Base-by-base conservation (phyloP, 1,140 invertebrate species). In the Trichomalopsis sarcophagae region DNA sequence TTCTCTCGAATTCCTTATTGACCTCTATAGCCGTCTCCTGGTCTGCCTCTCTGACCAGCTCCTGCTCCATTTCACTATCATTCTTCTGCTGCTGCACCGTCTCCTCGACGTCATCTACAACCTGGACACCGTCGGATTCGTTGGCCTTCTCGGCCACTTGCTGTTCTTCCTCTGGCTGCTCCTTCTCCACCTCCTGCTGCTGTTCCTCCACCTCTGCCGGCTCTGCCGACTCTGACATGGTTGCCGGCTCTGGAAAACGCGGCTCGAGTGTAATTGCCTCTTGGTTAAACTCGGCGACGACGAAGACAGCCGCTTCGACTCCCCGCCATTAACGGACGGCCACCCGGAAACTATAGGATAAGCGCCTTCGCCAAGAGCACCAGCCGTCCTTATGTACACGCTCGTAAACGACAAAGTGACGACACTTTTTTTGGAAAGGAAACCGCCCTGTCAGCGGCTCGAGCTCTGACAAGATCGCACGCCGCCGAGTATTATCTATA, bases 11-110 rank as follows among this genome's bases (percentile, higher is more conserved):
- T 62, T 62, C 55, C 55, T 62, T n/a, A 6, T 7, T 62, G 17
- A 7, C 5, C 6, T 62, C 55, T 17, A 5, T 62, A 17, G 21
- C 21, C 11, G 17, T 44, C 0, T 44, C 40, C 17, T 6, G 21
- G 21, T 62, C 14, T n/a, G 17, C 4, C 17, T 62, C 21, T n/a
- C 76, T 71, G 4, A 50, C 47, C 17, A 21, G 23, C 47, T 76
- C 68, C 2, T 78, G 27, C 17, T 90, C 87, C 76, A 86, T 87
- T 69, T 87, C 84, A n/a, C 73, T 44, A 47, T 86, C 83, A 80
- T 82, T 33, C 47, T 87, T 9, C 1, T 14, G 11, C 21, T 44
- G 11, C 11, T 27, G 10, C 13, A 9, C 36, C 10, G 40, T 23
- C 75, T 36, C 87, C 55, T 79, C 21, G 0, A 86, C 78, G 33